Percentiles rank a stretch among this genome's conserved stretches.
Evolutionary conservation across 1,140 invertebrate species (phyloP).

Genomic region (Drosophila grimshawi): DNA sequence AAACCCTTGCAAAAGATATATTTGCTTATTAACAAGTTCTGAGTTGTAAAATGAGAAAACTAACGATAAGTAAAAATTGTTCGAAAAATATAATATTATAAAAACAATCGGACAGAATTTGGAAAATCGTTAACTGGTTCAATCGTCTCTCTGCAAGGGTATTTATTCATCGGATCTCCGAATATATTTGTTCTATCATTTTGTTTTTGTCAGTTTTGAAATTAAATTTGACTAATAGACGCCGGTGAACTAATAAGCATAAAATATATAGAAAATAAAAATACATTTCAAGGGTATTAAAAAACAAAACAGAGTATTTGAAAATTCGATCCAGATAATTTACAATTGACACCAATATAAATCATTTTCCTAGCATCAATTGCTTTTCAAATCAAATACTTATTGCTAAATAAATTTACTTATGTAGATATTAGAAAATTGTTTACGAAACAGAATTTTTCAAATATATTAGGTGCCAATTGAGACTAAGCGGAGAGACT

Average conservation of each 20-base stretch:
- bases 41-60: background rate
- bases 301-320: constrained; percentile 15
- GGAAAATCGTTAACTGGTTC: too few species aligned
- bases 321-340: constrained; percentile 5
- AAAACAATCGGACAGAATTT: too few species aligned
- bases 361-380: constrained; percentile 18
- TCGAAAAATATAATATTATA: too few species aligned
- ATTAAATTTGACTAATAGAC: constrained; percentile 17
- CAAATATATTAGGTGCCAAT: constrained; percentile 6
- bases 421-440: background rate
- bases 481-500: background rate
- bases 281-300: constrained; percentile 16
- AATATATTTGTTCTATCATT: background rate
- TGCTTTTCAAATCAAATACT: constrained; percentile 9
- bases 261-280: constrained; percentile 27
- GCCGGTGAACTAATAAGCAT: constrained; percentile 37
- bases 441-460: background rate
- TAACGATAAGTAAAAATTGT: too few species aligned
- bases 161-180: constrained; percentile 1
- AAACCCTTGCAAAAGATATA: constrained; percentile 5
- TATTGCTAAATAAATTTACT: constrained; percentile 6
- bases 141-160: constrained; percentile 8
- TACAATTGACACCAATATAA: constrained; percentile 17
- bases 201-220: constrained; percentile 5
- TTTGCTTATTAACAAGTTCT: background rate